Conservation (phyloP, 2,888 invertebrate genomes). For the Chloromyia formosa region DNA sequence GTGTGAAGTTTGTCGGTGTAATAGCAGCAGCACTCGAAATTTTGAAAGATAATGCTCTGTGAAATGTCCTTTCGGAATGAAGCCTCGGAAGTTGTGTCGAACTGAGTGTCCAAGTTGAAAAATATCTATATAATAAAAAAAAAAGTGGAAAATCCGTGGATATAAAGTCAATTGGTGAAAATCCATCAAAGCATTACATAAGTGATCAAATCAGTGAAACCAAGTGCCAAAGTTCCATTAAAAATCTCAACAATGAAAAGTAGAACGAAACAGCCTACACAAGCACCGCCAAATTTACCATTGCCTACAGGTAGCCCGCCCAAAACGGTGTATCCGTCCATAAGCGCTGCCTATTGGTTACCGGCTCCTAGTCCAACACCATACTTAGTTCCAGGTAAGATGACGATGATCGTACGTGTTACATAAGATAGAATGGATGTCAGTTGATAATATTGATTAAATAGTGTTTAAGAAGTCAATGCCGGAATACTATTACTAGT, state of each 20-base stretch:
- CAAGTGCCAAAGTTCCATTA: slow-evolving; percentile 24
- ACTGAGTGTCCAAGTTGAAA: neutral
- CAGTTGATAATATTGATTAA: no score
- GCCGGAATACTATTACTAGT: no score
- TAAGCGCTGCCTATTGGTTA: slow-evolving; percentile 86
- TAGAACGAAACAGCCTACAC: slow-evolving; percentile 52
- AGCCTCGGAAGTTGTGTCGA: neutral
- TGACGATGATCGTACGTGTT: no score
- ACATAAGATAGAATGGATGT: no score
- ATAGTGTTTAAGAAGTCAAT: no score
- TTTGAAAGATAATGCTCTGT: neutral
- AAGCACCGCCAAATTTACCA: slow-evolving; percentile 13
- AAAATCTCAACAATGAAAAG: slow-evolving; percentile 53
- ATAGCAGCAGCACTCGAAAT: no score
- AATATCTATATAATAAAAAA: neutral
- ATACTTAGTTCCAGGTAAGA: slow-evolving; percentile 83
- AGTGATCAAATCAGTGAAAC: neutral
- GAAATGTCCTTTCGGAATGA: neutral
- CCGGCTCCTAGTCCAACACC: slow-evolving; percentile 82
- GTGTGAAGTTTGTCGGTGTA: no score
- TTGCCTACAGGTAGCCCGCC: slow-evolving; percentile 56
- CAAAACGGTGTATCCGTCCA: slow-evolving; percentile 73
- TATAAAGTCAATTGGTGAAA: no score
- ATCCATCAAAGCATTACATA: no score
- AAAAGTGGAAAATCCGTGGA: no score